Conservation (phyloP, 1,140 invertebrate genomes). For the Drosophila repleta region DNA sequence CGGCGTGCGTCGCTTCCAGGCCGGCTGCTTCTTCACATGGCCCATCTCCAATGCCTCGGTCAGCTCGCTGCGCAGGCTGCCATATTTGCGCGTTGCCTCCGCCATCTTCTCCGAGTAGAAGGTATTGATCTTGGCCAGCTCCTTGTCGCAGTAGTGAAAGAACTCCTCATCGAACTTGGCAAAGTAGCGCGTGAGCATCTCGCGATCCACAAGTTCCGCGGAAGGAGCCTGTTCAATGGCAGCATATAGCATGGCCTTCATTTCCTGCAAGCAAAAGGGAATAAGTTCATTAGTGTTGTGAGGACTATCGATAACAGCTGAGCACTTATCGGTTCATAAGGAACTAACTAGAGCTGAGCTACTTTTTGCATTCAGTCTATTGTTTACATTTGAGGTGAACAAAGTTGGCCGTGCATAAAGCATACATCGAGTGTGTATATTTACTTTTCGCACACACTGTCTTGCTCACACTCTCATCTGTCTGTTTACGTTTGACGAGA, state of each 20-base stretch:
- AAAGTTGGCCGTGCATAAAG: too few relatives aligned
- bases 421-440: neutral
- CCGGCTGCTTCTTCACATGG: slow-evolving; percentile 77
- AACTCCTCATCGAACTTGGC: slow-evolving; percentile 94
- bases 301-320: neutral
- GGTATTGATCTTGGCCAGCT: slow-evolving; percentile 94
- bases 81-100: slow-evolving; percentile 93
- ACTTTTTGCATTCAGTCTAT: neutral
- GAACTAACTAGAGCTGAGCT: neutral
- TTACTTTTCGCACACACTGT: slow-evolving; percentile 1
- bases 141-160: slow-evolving; percentile 93
- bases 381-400: too few relatives aligned
- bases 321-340: neutral
- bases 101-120: slow-evolving; percentile 95
- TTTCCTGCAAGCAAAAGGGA: slow-evolving; percentile 85
- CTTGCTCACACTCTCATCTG: neutral
- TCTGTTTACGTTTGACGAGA: slow-evolving; percentile 65
- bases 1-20: slow-evolving; percentile 86
- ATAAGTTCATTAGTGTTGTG: neutral
- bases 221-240: slow-evolving; percentile 90
- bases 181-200: slow-evolving; percentile 89
- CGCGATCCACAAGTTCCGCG: slow-evolving; percentile 87
- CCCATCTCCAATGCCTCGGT: slow-evolving; percentile 85
- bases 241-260: slow-evolving; percentile 90
- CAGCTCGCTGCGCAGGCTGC: slow-evolving; percentile 90